Base-by-base conservation (phyloP, 2,113 vertebrate genomes). In the Pipa parva region DNA sequence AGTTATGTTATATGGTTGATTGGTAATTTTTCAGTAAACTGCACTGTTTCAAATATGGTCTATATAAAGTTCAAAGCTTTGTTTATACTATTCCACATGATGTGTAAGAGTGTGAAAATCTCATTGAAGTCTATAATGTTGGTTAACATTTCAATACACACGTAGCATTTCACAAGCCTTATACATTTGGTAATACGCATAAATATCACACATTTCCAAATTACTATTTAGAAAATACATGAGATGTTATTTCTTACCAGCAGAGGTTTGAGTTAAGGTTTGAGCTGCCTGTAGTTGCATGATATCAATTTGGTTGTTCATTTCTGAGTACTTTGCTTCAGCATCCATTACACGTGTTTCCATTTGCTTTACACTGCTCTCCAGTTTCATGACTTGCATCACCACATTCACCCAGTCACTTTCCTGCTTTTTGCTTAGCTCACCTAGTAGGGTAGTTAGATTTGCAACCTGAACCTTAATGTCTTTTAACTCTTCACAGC, bases 261-360 rank as follows among this genome's bases (percentile, higher is more conserved):
- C 88, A 0, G 92, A 93, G 7, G 92, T 96, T 59, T 97, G 93
- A 0, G 93, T 90, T 42, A 91, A 82, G 0, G 90, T 91, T 80
- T 98, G 93, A 0, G 90, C 89, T 0, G 93, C 91, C 72, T 98
- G 94, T 0, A 98, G 87, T 72, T 98, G 95, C 88, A 97, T 93
- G 79, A 96, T 95, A 71, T 92, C 92, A 0, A 99, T 87, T 21
- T 93, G 92, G 84, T 88, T 96, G 88, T 95, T 95, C 81, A 99
- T 93, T 49, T 98, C 93, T 0, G 94, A 98, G 83, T 93, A 98
- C 70, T 94, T 97, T 88, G 91, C 91, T 85, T 99, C 95, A 0
- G 90, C 95, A 1, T 94, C 94, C 0, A 83, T 78, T 59, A 99
- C 90, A 12, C 95, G 85, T 0, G 82, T 75, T 75, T 95, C 92